Base-by-base conservation (phyloP, 92 coral and sea anemone species). In the Siderastrea siderea region DNA sequence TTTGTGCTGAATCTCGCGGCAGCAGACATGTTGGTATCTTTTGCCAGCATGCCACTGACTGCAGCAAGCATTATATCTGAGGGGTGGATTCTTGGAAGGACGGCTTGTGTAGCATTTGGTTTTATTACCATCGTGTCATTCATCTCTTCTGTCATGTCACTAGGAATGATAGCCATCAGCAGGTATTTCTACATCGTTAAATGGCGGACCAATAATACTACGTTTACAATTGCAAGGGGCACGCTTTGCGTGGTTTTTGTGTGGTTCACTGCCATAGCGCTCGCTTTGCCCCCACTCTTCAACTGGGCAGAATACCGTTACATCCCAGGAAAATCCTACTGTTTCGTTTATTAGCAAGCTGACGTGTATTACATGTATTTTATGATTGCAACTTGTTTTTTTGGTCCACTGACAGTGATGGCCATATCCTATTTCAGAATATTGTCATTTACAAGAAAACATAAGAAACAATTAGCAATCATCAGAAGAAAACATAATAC, bases 231-330 rank as follows among this genome's bases (percentile, higher is more conserved):
- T 89, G 80, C 68, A 2, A 50, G 75, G 19, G 87, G 88, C 14
- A 77, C 82, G 65, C 48, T 89, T 11, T 93, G 60, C 57, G 82
- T 73, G 6, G 68, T 67, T 17, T 9, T 77, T 15, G 92, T 88
- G 46, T 95, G 98, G 98, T 63, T 72, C 1, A 64, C 91, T 51
- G 88, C 98, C 46, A 46, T 82, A 51, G 14, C n/a, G 1, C 85
- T 95, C n/a, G 88, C 94, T 7, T 1, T 88, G 11, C 98, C 98
- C 7, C 98, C 98, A 3, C 80, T 93, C 10, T 48, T 95, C 17
- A 96, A 96, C 85, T 95, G 98, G 98, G 93, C 94, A 47, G 82
- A 82, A 81, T 92, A 90, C 80, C 88, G 87, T 80, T 92, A 74
- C 68, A 92, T 92, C 70, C 90, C 94, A 47, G 96, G 94, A n/a